Base-by-base conservation (phyloP, 2,888 invertebrate species). In the Sinopyrophorus schimmeli region DNA sequence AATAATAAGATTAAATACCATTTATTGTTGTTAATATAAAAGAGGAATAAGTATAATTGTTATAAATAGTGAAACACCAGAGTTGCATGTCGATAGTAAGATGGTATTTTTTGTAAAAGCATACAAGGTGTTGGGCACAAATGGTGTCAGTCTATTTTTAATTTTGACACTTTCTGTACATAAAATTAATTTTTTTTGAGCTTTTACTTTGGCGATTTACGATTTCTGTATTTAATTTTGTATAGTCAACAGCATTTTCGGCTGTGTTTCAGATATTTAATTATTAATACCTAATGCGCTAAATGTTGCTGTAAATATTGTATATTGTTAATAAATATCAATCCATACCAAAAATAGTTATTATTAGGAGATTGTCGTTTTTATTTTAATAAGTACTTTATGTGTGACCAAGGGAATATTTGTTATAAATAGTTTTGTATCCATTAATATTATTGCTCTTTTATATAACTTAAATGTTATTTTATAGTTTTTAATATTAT, bases 221-320 rank as follows among this genome's bases (percentile, higher is more conserved):
- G 61, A 58, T 61, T 62, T 66, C 63, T 66, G 65, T 68, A 64
- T 67, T 62, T 61, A 54, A 58, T 54, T 61, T 54, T 65, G 64
- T 65, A 67, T 67, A 68, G 67, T 68, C 63, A 63, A 68, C 71
- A 70, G 70, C 70, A 64, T 63, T 65, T 61, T 64, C 59, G 70
- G 70, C 71, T 71, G 71, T 71, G 71, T 68, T 65, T 62, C 60
- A 61, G 61, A 62, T 61, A 63, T 48, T 50, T 51, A 43, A 42
- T 42, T 34, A 42, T 35, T 53, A 59, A 42, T 53, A 58, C 49
- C 47, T 52, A 47, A 53, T 48, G 35, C 58, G 55, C 54, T 58
- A 55, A 55, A 55, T 61, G 54, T 57, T 49, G 46, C 47, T 62
- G 62, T 62, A 62, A 47, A 62, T 62, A 62, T 55, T 62, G 62